phyloP scores from a whole-genome alignment of 2,797 vertebrate genomes.

The Malacoraja senta region DNA sequence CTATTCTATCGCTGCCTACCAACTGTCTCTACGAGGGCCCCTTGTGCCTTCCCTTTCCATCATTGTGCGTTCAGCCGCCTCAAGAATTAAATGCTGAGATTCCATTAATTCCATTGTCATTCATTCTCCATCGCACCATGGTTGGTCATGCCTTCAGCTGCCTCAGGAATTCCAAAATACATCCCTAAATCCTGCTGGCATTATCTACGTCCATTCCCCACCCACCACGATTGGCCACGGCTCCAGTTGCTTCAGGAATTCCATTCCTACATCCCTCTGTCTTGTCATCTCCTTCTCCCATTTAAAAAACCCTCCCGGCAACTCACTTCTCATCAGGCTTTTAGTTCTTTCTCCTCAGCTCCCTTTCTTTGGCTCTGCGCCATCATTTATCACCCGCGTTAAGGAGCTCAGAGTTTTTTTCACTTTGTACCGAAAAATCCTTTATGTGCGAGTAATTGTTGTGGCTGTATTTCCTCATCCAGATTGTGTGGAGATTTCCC shows the following conservation, averaged over 20 bases:
- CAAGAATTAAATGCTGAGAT: no score
- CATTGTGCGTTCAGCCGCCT: no score
- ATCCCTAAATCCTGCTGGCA: no score
- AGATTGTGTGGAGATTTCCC: background rate
- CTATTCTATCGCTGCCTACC: background rate
- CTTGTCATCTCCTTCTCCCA: no score
- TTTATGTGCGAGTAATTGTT: no score
- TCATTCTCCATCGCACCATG: no score
- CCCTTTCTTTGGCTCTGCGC: background rate
- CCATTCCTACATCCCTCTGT: background rate
- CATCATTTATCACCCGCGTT: background rate
- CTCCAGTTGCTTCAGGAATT: background rate
- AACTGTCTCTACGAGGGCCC: background rate
- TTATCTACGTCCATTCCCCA: background rate
- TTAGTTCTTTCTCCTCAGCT: background rate
- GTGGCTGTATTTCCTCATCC: background rate
- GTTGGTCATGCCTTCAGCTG: no score
- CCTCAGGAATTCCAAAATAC: no score
- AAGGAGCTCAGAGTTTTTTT: background rate
- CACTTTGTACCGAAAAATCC: background rate
- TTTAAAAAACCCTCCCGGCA: background rate
- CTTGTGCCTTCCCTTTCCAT: no score
- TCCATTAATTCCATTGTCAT: no score
- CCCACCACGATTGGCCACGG: background rate
- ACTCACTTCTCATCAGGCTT: background rate